Evolutionary conservation across 2,797 vertebrate genomes (phyloP), one percentile per base, ranked within the genome.

Genomic region (Peromyscus nudipes): DNA sequence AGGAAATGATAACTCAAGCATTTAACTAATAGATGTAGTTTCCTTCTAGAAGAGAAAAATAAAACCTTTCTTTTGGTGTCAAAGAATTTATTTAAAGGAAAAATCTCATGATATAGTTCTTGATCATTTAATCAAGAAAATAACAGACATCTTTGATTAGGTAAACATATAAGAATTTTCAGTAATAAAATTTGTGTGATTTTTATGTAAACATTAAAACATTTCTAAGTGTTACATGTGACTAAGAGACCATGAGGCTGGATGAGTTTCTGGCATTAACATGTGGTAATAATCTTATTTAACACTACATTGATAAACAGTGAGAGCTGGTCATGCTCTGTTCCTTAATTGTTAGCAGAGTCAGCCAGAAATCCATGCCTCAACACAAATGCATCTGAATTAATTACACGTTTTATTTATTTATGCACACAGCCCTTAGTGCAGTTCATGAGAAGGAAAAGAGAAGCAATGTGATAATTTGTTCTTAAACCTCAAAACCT

Each of bases 361-460:
- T 29, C 5, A 80, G 76, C 5, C 4, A 31, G 37, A 92, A 90
- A 79, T 57, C 77, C 89, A 40, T 81, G 1, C 71, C 95, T 75
- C 97, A 46, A 64, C 69, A 92, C 92, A 55, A 77, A 87, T 17
- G 19, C 31, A 75, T 52, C 31, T 43, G 25, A 93, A 89, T 80
- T 94, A 88, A 37, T 79, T 91, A 67, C 37, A 96, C 25, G 13
- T 95, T 96, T 92, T 73, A 85, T 40, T n/a, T 40, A 25, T 65
- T 82, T 88, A 62, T n/a, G 14, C 49, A 29, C 23, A 31, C 0
- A 17, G 34, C 91, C 43, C 65, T 91, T 2, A 67, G 23, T 23
- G 3, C 5, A 86, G 43, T 96, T 97, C 92, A 95, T 92, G 88
- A 86, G 31, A 60, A 91, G 25, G 73, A 57, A 89, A 91, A 73